Conservation (phyloP, 1,140 invertebrate species). For the Drosophila kepulauana region DNA sequence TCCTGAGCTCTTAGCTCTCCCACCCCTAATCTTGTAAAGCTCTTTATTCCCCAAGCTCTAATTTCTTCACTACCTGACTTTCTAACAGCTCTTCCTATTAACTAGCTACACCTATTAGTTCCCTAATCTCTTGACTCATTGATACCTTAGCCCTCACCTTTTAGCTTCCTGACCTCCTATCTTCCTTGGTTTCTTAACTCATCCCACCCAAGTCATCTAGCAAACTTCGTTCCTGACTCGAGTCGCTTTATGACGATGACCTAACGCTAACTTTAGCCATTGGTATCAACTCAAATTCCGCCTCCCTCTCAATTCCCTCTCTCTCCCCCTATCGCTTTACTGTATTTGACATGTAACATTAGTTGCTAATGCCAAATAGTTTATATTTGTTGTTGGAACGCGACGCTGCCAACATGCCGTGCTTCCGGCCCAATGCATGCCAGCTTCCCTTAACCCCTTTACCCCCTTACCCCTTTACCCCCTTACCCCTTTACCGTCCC, state of each 20-base stretch:
- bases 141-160: no score
- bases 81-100: no score
- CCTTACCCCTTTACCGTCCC: not conserved
- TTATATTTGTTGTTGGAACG: constrained; percentile 55
- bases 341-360: constrained; percentile 37
- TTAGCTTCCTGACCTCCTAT: not conserved
- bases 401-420: constrained; percentile 50
- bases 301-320: not conserved
- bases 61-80: no score
- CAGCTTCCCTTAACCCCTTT: constrained; percentile 1
- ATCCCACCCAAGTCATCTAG: no score
- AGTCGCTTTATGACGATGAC: constrained; percentile 24
- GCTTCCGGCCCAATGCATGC: constrained; percentile 45
- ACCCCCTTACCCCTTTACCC: not conserved
- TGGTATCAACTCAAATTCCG: not conserved
- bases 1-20: no score
- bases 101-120: no score
- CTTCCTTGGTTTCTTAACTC: not conserved
- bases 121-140: no score
- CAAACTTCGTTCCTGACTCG: not conserved
- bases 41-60: no score
- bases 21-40: no score
- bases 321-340: not conserved
- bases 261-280: constrained; percentile 17
- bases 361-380: constrained; percentile 45